These are phyloP conservation scores for Drosophila miranda DNA, from an alignment of 1,140 invertebrate genomes.

Conservation along the genomic window DNA sequence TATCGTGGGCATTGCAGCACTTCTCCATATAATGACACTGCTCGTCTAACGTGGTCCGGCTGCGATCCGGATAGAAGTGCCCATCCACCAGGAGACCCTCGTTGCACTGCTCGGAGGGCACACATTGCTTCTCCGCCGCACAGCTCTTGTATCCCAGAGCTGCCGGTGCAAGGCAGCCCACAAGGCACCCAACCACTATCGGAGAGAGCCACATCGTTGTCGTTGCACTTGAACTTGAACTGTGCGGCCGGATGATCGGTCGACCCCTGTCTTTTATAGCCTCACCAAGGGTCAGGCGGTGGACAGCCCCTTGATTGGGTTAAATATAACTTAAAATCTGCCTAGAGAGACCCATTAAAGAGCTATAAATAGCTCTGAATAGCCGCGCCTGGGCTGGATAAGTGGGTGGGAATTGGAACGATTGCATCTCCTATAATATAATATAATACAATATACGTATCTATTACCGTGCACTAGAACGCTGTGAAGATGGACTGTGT, in stretches of 20 bases:
- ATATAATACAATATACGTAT: constrained; percentile 1
- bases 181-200: not conserved
- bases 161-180: not conserved
- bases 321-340: constrained; percentile 60
- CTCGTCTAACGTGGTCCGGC: constrained; percentile 40
- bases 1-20: constrained; percentile 43
- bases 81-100: constrained; percentile 50
- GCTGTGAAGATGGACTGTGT: not conserved
- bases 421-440: too few relatives aligned
- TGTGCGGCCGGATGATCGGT: not conserved
- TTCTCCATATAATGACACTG: constrained; percentile 66
- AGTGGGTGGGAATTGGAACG: not conserved
- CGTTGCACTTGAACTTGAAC: constrained; percentile 37
- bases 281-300: constrained; percentile 19
- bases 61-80: constrained; percentile 55
- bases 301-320: constrained; percentile 42
- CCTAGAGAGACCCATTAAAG: constrained; percentile 13
- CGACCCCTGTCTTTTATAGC: constrained; percentile 53
- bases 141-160: constrained; percentile 26
- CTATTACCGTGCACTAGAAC: constrained; percentile 15
- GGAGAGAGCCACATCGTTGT: constrained; percentile 8
- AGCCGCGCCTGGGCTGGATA: constrained; percentile 11
- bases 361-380: constrained; percentile 69
- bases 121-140: constrained; percentile 48
- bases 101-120: constrained; percentile 52